Evolutionary conservation across 1,140 invertebrate genomes (phyloP).

Genomic region (Nomia melanderi): DNA sequence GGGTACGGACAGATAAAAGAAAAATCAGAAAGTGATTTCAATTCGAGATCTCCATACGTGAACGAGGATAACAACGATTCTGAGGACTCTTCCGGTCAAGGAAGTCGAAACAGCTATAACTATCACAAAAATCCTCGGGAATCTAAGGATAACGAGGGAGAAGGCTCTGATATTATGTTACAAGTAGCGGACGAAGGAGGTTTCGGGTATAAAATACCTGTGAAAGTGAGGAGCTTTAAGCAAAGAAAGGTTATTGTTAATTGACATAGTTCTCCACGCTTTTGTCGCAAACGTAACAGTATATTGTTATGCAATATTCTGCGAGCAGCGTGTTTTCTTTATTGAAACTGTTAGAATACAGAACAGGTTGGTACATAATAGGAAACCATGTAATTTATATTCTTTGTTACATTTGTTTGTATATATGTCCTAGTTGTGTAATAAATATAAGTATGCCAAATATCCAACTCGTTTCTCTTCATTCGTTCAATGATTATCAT

Average conservation of each 20-base stretch:
- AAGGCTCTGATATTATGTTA: slow-evolving; percentile 27
- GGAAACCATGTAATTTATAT: not conserved
- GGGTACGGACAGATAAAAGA: slow-evolving; percentile 60
- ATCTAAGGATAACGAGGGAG: slow-evolving; percentile 47
- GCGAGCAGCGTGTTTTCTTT: not conserved
- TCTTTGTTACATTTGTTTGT: slow-evolving; percentile 10
- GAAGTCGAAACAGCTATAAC: not conserved
- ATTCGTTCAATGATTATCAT: not conserved
- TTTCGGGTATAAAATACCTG: slow-evolving; percentile 65
- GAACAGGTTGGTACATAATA: not conserved
- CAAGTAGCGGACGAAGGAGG: slow-evolving; percentile 45
- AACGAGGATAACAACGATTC: not conserved
- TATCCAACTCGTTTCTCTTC: not conserved
- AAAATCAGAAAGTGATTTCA: slow-evolving; percentile 57
- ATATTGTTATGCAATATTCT: not conserved
- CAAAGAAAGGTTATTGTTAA: slow-evolving; percentile 15
- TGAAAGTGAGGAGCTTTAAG: slow-evolving; percentile 37
- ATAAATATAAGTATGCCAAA: not conserved
- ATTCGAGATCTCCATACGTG: not conserved
- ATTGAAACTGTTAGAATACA: not conserved
- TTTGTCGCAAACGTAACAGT: no score
- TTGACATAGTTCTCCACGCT: slow-evolving; percentile 14
- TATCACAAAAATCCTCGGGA: slow-evolving; percentile 17
- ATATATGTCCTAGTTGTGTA: not conserved
- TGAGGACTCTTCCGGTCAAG: slow-evolving; percentile 13